phyloP scores from a whole-genome alignment of 2,888 invertebrate species.

The Ophonus ardosiacus region DNA sequence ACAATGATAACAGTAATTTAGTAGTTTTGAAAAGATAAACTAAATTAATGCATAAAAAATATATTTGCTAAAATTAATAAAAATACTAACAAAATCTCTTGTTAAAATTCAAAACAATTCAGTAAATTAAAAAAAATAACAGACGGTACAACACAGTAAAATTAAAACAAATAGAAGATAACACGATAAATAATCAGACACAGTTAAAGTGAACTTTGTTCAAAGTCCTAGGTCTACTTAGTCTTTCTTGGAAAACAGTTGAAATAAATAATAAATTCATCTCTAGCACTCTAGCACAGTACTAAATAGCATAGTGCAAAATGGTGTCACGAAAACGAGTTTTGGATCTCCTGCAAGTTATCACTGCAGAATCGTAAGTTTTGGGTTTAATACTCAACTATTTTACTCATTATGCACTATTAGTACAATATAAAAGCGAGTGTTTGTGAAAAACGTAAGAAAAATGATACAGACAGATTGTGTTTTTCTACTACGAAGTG shows the following conservation, averaged over 20 bases:
- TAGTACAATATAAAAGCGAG: background rate
- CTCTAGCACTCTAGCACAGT: background rate
- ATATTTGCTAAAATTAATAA: background rate
- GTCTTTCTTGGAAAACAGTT: background rate
- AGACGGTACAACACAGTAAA: background rate
- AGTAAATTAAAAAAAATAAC: background rate
- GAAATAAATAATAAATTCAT: constrained; percentile 41
- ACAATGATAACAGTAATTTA: background rate
- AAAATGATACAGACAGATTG: background rate
- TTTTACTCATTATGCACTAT: background rate
- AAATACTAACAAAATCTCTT: background rate
- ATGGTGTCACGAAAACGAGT: constrained; percentile 80
- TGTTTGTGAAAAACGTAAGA: background rate
- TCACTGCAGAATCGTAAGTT: constrained; percentile 84
- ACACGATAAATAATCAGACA: constrained; percentile 22
- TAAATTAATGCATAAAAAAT: constrained; percentile 13
- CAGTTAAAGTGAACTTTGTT: constrained; percentile 18
- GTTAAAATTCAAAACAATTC: constrained; percentile 11
- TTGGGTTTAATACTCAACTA: constrained; percentile 22
- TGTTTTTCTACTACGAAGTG: background rate
- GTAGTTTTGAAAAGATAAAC: background rate
- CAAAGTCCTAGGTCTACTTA: constrained; percentile 8
- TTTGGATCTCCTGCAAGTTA: constrained; percentile 81
- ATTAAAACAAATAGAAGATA: constrained; percentile 8
- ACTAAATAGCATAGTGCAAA: constrained; percentile 48